A percentile compares a stretch with the other conserved stretches of the same genome.
These are phyloP conservation scores for Raja brachyura DNA, from an alignment of 2,113 vertebrate genomes.

Conservation along the genomic window DNA sequence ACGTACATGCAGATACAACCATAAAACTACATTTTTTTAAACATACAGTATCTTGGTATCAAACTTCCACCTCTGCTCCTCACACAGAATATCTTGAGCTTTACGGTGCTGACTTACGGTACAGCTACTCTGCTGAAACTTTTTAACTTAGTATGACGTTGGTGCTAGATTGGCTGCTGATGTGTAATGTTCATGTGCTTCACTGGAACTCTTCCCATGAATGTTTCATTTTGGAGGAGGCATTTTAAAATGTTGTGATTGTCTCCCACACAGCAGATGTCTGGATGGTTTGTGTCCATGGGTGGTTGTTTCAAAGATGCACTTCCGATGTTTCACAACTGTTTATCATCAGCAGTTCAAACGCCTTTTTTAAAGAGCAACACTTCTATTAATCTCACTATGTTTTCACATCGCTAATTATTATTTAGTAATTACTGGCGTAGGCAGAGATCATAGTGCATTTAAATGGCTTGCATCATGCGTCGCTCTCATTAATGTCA, in stretches of 20 bases:
- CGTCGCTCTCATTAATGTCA: not conserved
- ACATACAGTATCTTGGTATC: not conserved
- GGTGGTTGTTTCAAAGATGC: slow-evolving; percentile 21
- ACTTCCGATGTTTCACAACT: not conserved
- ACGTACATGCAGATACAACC: not conserved
- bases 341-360: not conserved
- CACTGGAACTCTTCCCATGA: not conserved
- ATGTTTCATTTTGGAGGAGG: slow-evolving; percentile 8
- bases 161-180: not conserved
- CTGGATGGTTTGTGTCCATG: not conserved
- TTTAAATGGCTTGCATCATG: not conserved
- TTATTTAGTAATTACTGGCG: not conserved
- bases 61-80: not conserved
- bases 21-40: not conserved
- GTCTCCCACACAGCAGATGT: slow-evolving; percentile 19
- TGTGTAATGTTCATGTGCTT: not conserved
- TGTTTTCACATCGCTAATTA: not conserved
- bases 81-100: not conserved
- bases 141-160: not conserved
- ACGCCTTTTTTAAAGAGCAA: not conserved
- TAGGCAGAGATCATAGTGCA: not conserved
- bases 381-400: not conserved
- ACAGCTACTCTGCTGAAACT: not conserved
- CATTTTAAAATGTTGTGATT: slow-evolving; percentile 26
- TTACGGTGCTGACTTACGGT: not conserved